phyloP scores from a whole-genome alignment of 2,113 vertebrate genomes.

The Nycticryphes semicollaris region DNA sequence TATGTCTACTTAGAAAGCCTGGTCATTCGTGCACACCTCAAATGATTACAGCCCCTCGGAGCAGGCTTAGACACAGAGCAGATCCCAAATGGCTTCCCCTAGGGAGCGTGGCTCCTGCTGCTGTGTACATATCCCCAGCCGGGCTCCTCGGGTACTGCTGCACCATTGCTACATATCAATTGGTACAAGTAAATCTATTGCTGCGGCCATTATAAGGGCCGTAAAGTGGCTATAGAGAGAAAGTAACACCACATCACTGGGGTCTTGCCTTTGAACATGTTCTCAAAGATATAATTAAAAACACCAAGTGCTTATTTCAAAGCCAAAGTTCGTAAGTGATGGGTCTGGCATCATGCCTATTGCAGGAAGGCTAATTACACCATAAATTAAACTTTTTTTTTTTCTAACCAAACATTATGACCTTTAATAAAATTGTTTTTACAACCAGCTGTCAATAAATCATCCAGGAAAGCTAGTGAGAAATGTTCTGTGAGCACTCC shows the following conservation, averaged over 20 bases:
- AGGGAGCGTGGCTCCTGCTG: background rate
- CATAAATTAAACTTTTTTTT: conserved; percentile 81
- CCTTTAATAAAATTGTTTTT: conserved; percentile 90
- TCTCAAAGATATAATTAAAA: conserved; percentile 80
- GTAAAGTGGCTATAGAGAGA: conserved; percentile 70
- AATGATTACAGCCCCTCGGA: background rate
- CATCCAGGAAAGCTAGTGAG: conserved; percentile 75
- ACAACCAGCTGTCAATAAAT: conserved; percentile 86
- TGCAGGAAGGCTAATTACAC: conserved; percentile 83
- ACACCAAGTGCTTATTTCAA: conserved; percentile 72
- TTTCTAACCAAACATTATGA: conserved; percentile 78
- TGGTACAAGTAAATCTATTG: conserved; percentile 60
- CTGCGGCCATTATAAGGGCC: conserved; percentile 67
- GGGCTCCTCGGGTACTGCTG: background rate
- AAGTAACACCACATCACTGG: conserved; percentile 62
- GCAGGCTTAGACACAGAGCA: background rate
- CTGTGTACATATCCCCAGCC: background rate
- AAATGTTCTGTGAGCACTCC: conserved; percentile 74
- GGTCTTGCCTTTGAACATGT: conserved; percentile 53
- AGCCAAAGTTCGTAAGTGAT: conserved; percentile 67
- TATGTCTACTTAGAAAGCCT: background rate
- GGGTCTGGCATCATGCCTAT: conserved; percentile 75
- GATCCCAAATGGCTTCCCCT: background rate
- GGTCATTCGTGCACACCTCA: background rate
- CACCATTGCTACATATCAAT: conserved; percentile 11